Percentiles rank a stretch among this genome's conserved stretches.
Conservation (phyloP, 2,797 vertebrate species). For the Dallia pectoralis region DNA sequence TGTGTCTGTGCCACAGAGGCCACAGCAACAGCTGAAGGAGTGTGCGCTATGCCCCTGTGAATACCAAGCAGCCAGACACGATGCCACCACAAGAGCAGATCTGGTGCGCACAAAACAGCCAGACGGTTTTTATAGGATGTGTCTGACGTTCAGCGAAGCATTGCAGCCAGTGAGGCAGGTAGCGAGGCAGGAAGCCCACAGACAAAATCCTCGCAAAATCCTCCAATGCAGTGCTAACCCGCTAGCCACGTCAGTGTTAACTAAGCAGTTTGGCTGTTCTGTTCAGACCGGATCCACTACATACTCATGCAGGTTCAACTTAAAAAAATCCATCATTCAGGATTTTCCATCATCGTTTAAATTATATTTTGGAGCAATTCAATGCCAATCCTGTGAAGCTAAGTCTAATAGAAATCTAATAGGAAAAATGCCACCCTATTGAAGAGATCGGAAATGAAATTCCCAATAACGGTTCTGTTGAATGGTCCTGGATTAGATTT, state of each 20-base stretch:
- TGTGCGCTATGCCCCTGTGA: constrained; percentile 69
- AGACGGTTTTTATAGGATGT: constrained; percentile 96
- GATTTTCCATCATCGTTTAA: no score
- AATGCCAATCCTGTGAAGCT: no score
- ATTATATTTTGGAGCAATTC: no score
- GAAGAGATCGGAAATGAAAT: no score
- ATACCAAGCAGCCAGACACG: constrained; percentile 83
- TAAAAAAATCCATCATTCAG: not conserved
- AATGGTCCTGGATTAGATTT: no score
- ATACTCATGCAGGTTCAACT: no score
- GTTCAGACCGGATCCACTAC: constrained; percentile 52
- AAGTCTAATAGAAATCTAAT: no score
- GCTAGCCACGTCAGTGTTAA: constrained; percentile 57
- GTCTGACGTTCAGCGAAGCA: constrained; percentile 87
- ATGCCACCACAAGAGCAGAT: constrained; percentile 82
- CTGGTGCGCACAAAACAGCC: constrained; percentile 88
- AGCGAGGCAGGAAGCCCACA: constrained; percentile 70
- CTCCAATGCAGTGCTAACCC: constrained; percentile 57
- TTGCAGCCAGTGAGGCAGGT: constrained; percentile 69
- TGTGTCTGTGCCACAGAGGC: constrained; percentile 78
- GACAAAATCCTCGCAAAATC: no score
- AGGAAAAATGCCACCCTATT: no score
- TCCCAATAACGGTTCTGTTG: no score
- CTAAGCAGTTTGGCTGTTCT: constrained; percentile 49
- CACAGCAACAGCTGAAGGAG: constrained; percentile 83